Conservation (phyloP, 1,140 invertebrate genomes). For the Trichonephila inaurata region DNA sequence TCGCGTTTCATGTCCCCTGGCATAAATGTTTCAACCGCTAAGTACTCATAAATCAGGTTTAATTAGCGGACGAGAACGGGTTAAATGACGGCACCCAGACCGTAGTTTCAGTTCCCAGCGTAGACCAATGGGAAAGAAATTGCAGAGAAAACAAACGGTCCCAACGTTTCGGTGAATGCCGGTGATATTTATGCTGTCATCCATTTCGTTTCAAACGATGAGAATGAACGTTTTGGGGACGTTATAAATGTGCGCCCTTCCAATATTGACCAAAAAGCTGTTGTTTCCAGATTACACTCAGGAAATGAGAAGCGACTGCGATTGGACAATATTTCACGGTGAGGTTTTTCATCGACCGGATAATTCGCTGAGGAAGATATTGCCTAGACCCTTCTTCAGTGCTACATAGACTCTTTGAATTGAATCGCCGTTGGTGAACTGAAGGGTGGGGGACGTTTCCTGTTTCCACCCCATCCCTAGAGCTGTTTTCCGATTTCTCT, state of each 20-base stretch:
- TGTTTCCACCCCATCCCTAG: neutral
- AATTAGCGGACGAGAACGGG: slow-evolving; percentile 52
- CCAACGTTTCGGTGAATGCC: slow-evolving; percentile 44
- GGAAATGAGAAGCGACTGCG: slow-evolving; percentile 73
- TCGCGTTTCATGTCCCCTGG: neutral
- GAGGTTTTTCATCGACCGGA: slow-evolving; percentile 64
- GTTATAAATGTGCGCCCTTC: slow-evolving; percentile 72
- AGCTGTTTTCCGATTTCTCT: neutral
- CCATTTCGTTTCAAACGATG: slow-evolving; percentile 59
- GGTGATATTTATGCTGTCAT: slow-evolving; percentile 71
- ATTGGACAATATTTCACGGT: slow-evolving; percentile 70
- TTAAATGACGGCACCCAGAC: slow-evolving; percentile 33
- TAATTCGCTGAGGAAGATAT: slow-evolving; percentile 47
- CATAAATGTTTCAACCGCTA: slow-evolving; percentile 58
- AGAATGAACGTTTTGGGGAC: slow-evolving; percentile 59
- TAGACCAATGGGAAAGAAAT: slow-evolving; percentile 55
- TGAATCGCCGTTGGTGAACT: slow-evolving; percentile 64
- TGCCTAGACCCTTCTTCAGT: slow-evolving; percentile 4
- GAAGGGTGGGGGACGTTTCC: neutral
- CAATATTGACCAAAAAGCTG: slow-evolving; percentile 74
- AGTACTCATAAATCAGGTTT: slow-evolving; percentile 72
- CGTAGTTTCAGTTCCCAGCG: neutral
- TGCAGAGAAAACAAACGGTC: slow-evolving; percentile 55
- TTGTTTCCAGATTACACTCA: slow-evolving; percentile 72
- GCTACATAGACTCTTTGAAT: neutral